These are phyloP conservation scores for Geophilus truncorum DNA, from an alignment of 2,888 invertebrate species.

Conservation along the genomic window DNA sequence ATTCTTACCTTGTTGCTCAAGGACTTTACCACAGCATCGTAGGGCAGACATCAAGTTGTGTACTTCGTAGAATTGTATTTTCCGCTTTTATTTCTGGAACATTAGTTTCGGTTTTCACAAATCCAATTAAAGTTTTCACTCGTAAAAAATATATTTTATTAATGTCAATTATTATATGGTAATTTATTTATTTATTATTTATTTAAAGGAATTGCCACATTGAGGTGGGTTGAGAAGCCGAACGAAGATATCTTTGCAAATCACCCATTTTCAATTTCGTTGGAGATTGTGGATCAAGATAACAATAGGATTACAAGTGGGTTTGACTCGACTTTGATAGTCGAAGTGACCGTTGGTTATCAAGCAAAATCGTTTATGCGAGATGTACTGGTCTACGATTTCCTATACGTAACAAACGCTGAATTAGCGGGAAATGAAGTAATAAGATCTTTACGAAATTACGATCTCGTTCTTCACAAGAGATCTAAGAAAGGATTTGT, in stretches of 20 bases:
- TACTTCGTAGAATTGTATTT: background rate
- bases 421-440: slow-evolving; percentile 16
- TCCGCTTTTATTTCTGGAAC: background rate
- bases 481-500: background rate
- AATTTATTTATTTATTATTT: background rate
- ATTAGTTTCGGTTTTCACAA: background rate
- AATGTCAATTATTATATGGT: background rate
- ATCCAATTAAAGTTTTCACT: background rate
- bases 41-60: background rate
- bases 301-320: background rate
- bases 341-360: background rate
- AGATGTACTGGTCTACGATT: background rate
- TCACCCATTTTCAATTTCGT: background rate
- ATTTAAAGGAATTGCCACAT: background rate
- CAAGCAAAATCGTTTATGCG: background rate
- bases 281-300: background rate
- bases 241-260: background rate
- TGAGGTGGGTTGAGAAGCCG: background rate
- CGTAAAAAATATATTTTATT: background rate
- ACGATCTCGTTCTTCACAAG: background rate
- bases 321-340: background rate
- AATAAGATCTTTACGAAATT: background rate
- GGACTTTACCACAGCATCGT: background rate
- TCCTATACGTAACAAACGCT: background rate
- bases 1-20: background rate